Evolutionary conservation across 2,113 vertebrate genomes (phyloP), one percentile per base, ranked within the genome.

Genomic region (Phylloscopus trochiloides): DNA sequence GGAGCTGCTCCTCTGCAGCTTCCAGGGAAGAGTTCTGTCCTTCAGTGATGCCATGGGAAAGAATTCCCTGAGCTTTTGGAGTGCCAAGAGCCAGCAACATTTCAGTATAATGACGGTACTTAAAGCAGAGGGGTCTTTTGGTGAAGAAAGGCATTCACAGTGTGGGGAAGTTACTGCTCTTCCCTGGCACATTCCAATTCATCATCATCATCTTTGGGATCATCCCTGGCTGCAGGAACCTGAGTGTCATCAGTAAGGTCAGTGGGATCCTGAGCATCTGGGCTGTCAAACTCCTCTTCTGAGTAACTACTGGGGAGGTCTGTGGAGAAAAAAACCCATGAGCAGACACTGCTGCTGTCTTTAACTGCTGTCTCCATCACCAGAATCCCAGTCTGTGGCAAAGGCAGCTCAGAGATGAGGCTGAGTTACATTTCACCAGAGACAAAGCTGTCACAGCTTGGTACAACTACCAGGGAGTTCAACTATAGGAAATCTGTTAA

Each of bases 1-100:
- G 0, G 17, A 74, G 45, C 10, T 73, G 51, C 50, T 78, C 45
- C 11, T 24, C n/a, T 70, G 67, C 62, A 74, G 51, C 24, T 51
- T 4, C 32, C 55, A 78, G 54, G 42, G 14, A 7, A 10, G 14
- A 48, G 34, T n/a, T 84, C 58, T 88, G 61, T 59, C n/a, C 77
- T n/a, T 3, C 4, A 20, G 12, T 7, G 11, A 2, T 0, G 2
- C 77, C 43, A 19, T 0, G 3, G 55, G 25, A 31, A 50, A 51
- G n/a, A 34, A 6, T 47, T 57, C 68, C 26, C 12, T 26, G 20
- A 47, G 77, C 20, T 43, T 50, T 59, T 54, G 21, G 38, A 82
- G 67, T 38, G 25, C 57, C 21, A 20, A 45, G 13, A 80, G 43
- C 51, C 70, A 86, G 29, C 70, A 59, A 8, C 7, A 1, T 10